These are phyloP conservation scores for Rhinophrynus dorsalis DNA, from an alignment of 2,797 vertebrate genomes.

Conservation along the genomic window DNA sequence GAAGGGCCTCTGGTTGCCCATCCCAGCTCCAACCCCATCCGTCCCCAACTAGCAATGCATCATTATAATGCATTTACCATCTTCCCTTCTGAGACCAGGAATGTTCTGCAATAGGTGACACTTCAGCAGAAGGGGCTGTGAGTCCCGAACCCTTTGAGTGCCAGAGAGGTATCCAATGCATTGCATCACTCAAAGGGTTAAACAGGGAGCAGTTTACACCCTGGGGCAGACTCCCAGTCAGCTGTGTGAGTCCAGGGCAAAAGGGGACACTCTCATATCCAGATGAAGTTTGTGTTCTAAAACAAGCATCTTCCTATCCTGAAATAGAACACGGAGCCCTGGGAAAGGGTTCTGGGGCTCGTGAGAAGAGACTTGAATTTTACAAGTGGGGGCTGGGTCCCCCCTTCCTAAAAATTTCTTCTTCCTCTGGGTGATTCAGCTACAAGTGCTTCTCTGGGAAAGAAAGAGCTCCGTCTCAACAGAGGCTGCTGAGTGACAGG, in stretches of 20 bases:
- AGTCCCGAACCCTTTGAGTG: too few relatives aligned
- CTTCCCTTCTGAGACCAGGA: neutral
- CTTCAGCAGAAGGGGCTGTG: neutral
- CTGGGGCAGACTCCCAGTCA: neutral
- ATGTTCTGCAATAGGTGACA: neutral
- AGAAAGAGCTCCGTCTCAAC: conserved; percentile 21
- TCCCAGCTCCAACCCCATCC: too few relatives aligned
- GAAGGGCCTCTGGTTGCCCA: too few relatives aligned
- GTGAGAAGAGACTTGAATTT: conserved; percentile 36
- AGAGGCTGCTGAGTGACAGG: conserved; percentile 18
- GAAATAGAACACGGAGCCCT: conserved; percentile 38
- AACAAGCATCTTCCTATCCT: conserved; percentile 9
- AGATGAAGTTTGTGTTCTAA: conserved; percentile 2
- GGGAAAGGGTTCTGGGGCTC: conserved; percentile 33
- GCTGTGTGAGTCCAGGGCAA: conserved; percentile 10
- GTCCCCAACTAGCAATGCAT: too few relatives aligned
- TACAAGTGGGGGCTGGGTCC: neutral
- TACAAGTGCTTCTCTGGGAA: conserved; percentile 38
- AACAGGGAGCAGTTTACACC: neutral
- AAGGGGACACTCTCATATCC: neutral
- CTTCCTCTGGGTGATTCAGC: conserved; percentile 31
- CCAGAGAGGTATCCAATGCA: too few relatives aligned
- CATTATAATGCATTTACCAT: too few relatives aligned
- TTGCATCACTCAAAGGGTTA: too few relatives aligned
- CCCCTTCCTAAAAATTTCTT: conserved; percentile 4